phyloP scores from a whole-genome alignment of 2,113 vertebrate genomes.

The Tamias sibiricus region DNA sequence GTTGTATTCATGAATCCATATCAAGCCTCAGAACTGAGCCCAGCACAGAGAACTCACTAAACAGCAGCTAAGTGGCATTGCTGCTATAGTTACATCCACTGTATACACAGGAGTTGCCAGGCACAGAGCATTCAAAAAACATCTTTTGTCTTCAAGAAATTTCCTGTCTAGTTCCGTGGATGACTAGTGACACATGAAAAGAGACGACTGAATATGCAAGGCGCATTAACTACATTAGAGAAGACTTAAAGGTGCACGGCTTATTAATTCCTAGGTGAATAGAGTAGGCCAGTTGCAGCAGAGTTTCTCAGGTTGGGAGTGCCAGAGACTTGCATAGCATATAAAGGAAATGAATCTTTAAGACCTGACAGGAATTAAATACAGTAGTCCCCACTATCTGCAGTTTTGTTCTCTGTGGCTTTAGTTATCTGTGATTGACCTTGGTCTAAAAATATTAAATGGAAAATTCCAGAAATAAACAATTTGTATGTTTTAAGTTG shows the following conservation, averaged over 20 bases:
- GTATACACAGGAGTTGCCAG: not conserved
- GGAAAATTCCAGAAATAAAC: not conserved
- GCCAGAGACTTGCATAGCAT: not conserved
- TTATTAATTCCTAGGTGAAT: fast-evolving
- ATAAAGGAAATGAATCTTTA: not conserved
- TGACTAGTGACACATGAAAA: not conserved
- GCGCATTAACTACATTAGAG: not conserved
- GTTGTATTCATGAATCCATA: not conserved
- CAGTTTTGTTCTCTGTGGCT: not conserved
- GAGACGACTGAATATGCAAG: not conserved
- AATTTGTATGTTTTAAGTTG: not conserved
- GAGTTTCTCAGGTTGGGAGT: not conserved
- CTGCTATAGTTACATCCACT: not conserved
- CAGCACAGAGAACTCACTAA: fast-evolving
- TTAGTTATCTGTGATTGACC: not conserved
- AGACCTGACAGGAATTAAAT: not conserved
- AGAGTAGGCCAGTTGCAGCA: fast-evolving
- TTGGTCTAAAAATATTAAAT: not conserved
- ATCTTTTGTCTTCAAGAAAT: not conserved
- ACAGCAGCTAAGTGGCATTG: fast-evolving
- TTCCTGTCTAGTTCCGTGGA: not conserved
- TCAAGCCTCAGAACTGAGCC: not conserved
- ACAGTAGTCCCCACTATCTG: not conserved
- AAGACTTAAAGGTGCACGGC: not conserved
- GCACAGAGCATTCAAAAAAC: not conserved